Evolutionary conservation across 2,888 invertebrate species (phyloP).

Genomic region (Caenorhabditis becei): DNA sequence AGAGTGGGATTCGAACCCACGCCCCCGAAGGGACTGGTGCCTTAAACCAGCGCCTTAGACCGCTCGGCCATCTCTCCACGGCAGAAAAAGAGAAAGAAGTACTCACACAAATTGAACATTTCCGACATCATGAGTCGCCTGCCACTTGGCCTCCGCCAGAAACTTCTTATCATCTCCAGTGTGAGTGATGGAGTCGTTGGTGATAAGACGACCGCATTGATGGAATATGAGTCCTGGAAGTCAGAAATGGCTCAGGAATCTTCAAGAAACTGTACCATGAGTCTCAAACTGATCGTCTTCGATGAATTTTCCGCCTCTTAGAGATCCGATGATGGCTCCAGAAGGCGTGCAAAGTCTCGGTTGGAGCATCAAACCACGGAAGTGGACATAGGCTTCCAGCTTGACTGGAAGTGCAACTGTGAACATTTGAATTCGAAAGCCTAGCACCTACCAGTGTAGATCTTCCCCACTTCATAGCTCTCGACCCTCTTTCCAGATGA

Average conservation of each 20-base stretch:
- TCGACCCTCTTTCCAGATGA: slow-evolving; percentile 51
- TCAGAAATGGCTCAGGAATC: background rate
- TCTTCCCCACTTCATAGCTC: slow-evolving; percentile 56
- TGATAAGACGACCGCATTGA: slow-evolving; percentile 64
- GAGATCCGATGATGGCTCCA: slow-evolving; percentile 70
- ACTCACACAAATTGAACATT: slow-evolving; percentile 75
- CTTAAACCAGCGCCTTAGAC: slow-evolving; percentile 93
- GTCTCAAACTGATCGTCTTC: slow-evolving; percentile 62
- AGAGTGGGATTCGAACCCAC: slow-evolving; percentile 91
- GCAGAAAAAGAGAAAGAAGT: slow-evolving; percentile 5
- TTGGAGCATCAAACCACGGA: slow-evolving; percentile 72
- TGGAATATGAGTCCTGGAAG: slow-evolving; percentile 67
- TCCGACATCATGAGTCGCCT: slow-evolving; percentile 67
- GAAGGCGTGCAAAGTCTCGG: slow-evolving; percentile 66
- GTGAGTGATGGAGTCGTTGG: slow-evolving; percentile 72
- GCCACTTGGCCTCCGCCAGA: slow-evolving; percentile 70
- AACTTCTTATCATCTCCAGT: slow-evolving; percentile 72
- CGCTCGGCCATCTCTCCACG: slow-evolving; percentile 78
- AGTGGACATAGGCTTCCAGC: slow-evolving; percentile 68
- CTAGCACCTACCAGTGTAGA: slow-evolving; percentile 56
- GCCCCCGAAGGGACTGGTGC: slow-evolving; percentile 90
- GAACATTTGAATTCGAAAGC: background rate
- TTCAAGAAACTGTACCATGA: slow-evolving; percentile 28
- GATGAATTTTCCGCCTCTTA: slow-evolving; percentile 72
- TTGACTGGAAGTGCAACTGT: slow-evolving; percentile 62